Evolutionary conservation across 2,113 vertebrate species (phyloP).

Genomic region (Coreoperca whiteheadi): DNA sequence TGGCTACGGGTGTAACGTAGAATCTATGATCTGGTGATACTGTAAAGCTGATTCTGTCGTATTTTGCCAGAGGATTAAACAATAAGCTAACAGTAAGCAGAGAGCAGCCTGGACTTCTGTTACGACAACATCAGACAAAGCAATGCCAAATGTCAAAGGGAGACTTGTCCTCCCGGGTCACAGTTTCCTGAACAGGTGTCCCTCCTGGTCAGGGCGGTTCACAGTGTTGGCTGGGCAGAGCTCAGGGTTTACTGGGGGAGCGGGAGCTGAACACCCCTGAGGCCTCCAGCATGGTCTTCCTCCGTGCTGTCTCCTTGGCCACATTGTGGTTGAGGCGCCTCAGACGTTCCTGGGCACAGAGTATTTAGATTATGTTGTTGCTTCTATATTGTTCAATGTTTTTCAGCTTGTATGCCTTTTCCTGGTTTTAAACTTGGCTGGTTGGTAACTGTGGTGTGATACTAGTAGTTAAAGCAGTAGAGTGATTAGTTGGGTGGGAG

Average conservation of each 20-base stretch:
- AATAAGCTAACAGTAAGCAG: not conserved
- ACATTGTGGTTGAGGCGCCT: conserved; percentile 94
- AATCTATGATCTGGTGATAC: not conserved
- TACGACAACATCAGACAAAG: not conserved
- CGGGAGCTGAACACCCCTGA: conserved; percentile 87
- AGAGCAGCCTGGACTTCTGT: not conserved
- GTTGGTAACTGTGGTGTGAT: not conserved
- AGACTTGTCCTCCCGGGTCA: not conserved
- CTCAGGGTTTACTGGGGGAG: conserved; percentile 88
- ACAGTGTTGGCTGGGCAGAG: conserved; percentile 7
- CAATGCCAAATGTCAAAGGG: conserved; percentile 22
- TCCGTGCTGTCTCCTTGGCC: conserved; percentile 92
- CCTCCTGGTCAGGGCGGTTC: conserved; percentile 5
- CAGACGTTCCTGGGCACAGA: conserved; percentile 87
- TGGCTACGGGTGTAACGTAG: not conserved
- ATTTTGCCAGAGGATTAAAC: not conserved
- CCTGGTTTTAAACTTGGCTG: not conserved
- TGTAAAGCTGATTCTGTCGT: not conserved
- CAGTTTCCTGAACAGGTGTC: not conserved
- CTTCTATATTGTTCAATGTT: not conserved
- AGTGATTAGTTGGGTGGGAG: not conserved
- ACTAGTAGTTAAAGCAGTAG: not conserved
- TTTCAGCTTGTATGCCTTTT: not conserved
- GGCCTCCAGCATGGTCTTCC: conserved; percentile 93
- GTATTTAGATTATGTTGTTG: not conserved